A percentile compares a stretch with the other conserved stretches of the same genome.
These are phyloP conservation scores for Drosophila pectinifera DNA, from an alignment of 1,140 invertebrate genomes.

Conservation along the genomic window DNA sequence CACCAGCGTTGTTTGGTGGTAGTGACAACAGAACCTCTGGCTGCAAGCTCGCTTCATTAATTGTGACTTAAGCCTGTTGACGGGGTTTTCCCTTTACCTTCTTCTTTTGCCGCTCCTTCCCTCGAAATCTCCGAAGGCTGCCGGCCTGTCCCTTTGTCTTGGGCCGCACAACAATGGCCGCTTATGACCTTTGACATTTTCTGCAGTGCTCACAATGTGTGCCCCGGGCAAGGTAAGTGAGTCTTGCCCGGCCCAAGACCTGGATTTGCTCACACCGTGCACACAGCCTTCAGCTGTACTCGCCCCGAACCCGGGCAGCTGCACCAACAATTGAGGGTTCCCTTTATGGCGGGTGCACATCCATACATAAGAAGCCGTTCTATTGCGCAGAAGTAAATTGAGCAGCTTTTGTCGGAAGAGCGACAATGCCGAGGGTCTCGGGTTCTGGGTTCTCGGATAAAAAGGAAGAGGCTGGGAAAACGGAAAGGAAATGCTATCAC, in stretches of 20 bases:
- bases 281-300: conserved; percentile 33
- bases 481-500: conserved; percentile 38
- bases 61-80: conserved; percentile 54
- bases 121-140: conserved; percentile 41
- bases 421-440: conserved; percentile 19
- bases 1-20: neutral
- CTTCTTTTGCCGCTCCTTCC: conserved; percentile 21
- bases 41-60: conserved; percentile 56
- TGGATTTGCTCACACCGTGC: conserved; percentile 48
- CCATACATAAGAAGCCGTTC: conserved; percentile 26
- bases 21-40: conserved; percentile 23
- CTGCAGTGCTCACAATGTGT: conserved; percentile 53
- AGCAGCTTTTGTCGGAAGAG: conserved; percentile 50
- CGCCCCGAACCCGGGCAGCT: conserved; percentile 60
- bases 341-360: conserved; percentile 26
- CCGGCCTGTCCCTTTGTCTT: conserved; percentile 51
- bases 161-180: conserved; percentile 47
- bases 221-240: conserved; percentile 46
- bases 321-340: conserved; percentile 59
- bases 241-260: conserved; percentile 44
- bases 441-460: neutral
- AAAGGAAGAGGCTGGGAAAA: no score
- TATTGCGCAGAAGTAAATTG: conserved; percentile 51
- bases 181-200: conserved; percentile 80
- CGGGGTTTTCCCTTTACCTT: conserved; percentile 42